A percentile compares a stretch with the other conserved stretches of the same genome.
phyloP scores from a whole-genome alignment of 2,113 vertebrate species.

The Eubucco bourcierii region DNA sequence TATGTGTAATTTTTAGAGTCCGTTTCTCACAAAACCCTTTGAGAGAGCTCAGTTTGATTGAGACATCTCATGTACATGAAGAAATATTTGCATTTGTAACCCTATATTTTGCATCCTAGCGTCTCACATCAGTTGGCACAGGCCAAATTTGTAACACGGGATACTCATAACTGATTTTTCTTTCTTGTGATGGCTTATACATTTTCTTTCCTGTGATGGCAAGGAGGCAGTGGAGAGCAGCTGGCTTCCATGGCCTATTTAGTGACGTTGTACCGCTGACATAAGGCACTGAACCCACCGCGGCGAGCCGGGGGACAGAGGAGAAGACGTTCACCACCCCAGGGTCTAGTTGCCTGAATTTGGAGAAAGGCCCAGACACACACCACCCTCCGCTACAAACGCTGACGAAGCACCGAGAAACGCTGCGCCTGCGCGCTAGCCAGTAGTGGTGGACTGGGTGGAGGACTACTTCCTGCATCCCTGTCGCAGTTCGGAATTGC shows the following conservation, averaged over 20 bases:
- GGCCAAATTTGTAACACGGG: background rate
- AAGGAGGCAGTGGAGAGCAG: background rate
- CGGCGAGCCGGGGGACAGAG: background rate
- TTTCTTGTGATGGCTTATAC: background rate
- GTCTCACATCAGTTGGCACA: background rate
- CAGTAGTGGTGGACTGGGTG: background rate
- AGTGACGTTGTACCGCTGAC: background rate
- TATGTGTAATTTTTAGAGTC: no score
- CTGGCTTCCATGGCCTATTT: background rate
- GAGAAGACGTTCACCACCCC: background rate
- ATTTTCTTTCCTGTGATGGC: background rate
- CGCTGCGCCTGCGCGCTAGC: background rate
- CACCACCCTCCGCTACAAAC: background rate
- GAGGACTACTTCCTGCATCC: background rate
- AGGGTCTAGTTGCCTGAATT: background rate
- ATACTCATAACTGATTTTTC: background rate
- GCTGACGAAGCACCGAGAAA: background rate
- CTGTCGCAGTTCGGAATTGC: slow-evolving; percentile 60
- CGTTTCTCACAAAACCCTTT: background rate
- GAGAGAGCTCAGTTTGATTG: background rate
- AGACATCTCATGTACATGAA: background rate
- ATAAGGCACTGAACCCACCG: background rate
- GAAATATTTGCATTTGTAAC: background rate
- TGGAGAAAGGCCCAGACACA: background rate
- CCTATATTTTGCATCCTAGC: background rate